Base-by-base conservation (phyloP, 2,113 vertebrate genomes). In the Poeciliopsis turrubarensis region DNA sequence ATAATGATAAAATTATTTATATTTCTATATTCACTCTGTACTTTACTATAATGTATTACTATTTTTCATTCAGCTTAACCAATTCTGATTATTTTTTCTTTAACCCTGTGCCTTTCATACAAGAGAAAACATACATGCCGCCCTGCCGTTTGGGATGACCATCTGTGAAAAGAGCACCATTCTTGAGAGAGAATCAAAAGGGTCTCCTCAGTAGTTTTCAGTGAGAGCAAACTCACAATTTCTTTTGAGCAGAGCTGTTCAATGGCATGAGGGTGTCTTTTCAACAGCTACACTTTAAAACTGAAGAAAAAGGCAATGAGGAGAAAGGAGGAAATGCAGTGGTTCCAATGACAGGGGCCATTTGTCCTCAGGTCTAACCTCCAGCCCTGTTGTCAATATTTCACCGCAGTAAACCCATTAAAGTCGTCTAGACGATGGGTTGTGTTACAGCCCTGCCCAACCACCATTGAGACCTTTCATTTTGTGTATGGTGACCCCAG, bases 391-490 rank as follows among this genome's bases (percentile, higher is more conserved):
- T 86, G 90, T 91, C 92, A 92, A 93, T 92, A 92, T 92, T 90
- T 94, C 89, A 94, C 88, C 86, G 89, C 86, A 83, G 86, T 93
- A 90, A 92, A 92, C 66, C 86, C 87, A 91, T 94, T 93, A 92
- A 92, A 84, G 86, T 72, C 80, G 94, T 94, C 93, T 94, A 94
- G 94, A 95, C 94, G 82, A 79, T 26, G n/a, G 79, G 82, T 77
- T 75, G 82, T 80, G 90, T 91, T 89, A 91, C 78, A 85, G 89
- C 87, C 80, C 72, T 32, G 75, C 73, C 77, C 80, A 81, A 88
- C 77, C 85, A 89, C 79, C 80, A 84, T 78, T 85, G 88, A 92
- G 90, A 85, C 79, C 87, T 87, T 91, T 91, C 87, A 89, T 93
- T 93, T 84, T 70, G 91, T 87, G 88, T 88, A 86, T 88, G 26